Evolutionary conservation across 30 jellyfish, hydroid and myxozoan genomes (phyloP), one percentile per base, ranked within the genome.

Genomic region (Hydractinia echinata): DNA sequence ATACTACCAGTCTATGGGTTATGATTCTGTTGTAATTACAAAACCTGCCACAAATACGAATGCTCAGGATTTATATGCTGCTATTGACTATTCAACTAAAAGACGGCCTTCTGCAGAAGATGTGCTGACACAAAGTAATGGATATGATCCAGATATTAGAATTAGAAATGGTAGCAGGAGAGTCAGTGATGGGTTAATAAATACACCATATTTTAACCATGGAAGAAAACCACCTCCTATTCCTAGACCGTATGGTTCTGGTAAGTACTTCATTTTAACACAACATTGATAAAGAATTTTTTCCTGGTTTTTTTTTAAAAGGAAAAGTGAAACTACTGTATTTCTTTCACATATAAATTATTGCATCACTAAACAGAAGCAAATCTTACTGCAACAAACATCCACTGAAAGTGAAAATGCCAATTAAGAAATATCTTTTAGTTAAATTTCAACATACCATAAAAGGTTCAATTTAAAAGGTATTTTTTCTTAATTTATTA

Each of bases 41-140:
- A 58, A 13, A 58, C 69, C 69, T 58, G 19, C 44, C 69, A 58
- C 15, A 44, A 64, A 64, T 64, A 6, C 74, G 19, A 51, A 64
- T 6, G 39, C 4, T n/a, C 19, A 44, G 39, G 74, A 64, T 51
- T 13, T 64, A 13, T 64, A 64, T 64, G 74, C 74, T 64, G 74
- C 74, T 13, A 64, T 64, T n/a, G 39, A 64, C 39, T 64, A 64
- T 13, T 64, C 74, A 8, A 64, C 4, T 64, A 64, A 64, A 64
- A 64, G 74, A 64, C 19, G 74, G 39, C 19, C 39, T 51, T 64
- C 74, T 7, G 74, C 74, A 6, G 74, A 64, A 51, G 74, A 64
- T 64, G 74, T 64, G 19, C 74, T 64, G 16, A n/a, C 74, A 7
- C 18, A 7, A 13, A 44, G 51, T n/a, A 7, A 44, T 64, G 51